A percentile compares a stretch with the other conserved stretches of the same genome.
These are phyloP conservation scores for Microchrysa polita DNA, from an alignment of 2,888 invertebrate species.

Conservation along the genomic window DNA sequence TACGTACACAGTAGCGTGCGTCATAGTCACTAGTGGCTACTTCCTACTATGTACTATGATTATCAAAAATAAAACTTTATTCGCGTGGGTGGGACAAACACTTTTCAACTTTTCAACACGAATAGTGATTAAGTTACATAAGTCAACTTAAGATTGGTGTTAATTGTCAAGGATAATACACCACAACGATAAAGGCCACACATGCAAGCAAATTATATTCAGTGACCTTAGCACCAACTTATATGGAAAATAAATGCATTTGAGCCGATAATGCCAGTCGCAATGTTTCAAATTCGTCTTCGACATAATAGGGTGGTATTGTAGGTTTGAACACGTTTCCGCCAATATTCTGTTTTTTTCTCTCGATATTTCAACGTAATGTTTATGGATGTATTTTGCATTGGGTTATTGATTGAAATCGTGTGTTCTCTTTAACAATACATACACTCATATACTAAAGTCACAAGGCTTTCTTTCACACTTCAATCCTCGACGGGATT, in stretches of 20 bases:
- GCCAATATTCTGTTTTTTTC: too few species aligned
- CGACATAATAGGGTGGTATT: too few species aligned
- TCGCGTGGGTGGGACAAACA: too few species aligned
- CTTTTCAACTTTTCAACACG: too few species aligned
- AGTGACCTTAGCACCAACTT: neutral
- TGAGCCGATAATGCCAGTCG: slow-evolving; percentile 1
- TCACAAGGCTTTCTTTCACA: neutral
- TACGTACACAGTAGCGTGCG: too few species aligned
- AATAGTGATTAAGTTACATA: neutral
- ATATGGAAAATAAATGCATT: slow-evolving; percentile 8
- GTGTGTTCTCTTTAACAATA: too few species aligned
- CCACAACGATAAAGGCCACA: neutral
- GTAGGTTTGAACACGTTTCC: too few species aligned
- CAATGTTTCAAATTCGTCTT: neutral
- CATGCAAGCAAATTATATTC: neutral
- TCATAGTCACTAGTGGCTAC: too few species aligned
- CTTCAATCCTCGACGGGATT: neutral
- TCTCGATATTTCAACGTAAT: neutral
- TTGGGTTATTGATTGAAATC: neutral
- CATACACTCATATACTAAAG: too few species aligned
- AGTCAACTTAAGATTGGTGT: neutral
- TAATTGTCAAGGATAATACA: slow-evolving; percentile 2
- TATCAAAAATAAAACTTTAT: too few species aligned
- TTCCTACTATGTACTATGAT: too few species aligned
- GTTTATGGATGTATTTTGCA: slow-evolving; percentile 5